phyloP scores from a whole-genome alignment of 2,797 vertebrate species.

The Lophotriccus pileatus region DNA sequence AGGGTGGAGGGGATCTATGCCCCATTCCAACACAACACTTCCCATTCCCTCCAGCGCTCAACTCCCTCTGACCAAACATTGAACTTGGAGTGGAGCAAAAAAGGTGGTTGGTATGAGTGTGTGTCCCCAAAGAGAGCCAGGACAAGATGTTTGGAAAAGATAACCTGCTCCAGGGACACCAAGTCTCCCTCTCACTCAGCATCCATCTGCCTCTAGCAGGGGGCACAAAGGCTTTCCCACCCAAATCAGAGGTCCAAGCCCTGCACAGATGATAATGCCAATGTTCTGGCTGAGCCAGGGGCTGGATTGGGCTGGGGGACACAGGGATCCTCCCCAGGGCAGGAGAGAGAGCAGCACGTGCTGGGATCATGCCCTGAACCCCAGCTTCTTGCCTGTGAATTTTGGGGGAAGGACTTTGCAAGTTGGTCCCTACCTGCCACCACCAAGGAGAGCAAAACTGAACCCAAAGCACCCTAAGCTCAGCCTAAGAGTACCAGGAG shows the following conservation, averaged over 20 bases:
- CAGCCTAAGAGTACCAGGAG: fast-evolving
- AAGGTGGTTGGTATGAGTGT: fast-evolving
- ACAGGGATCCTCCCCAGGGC: background rate
- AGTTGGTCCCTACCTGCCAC: background rate
- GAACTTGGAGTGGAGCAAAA: too few species aligned
- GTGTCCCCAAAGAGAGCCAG: background rate
- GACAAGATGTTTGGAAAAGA: fast-evolving
- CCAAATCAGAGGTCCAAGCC: fast-evolving
- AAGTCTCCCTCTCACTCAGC: background rate
- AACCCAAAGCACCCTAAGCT: background rate
- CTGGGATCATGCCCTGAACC: background rate
- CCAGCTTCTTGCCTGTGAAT: background rate
- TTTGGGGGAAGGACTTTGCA: background rate
- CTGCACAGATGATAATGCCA: background rate
- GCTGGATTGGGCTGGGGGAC: too few species aligned
- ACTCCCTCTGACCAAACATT: fast-evolving
- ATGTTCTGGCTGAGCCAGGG: background rate
- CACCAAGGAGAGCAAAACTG: background rate
- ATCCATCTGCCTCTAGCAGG: background rate
- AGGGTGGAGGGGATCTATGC: fast-evolving
- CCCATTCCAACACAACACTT: background rate
- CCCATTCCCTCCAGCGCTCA: fast-evolving
- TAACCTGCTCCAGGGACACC: background rate
- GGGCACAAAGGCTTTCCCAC: background rate
- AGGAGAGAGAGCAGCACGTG: fast-evolving